Evolutionary conservation across 2,888 invertebrate species (phyloP).

Genomic region (Iphiclides podalirius): DNA sequence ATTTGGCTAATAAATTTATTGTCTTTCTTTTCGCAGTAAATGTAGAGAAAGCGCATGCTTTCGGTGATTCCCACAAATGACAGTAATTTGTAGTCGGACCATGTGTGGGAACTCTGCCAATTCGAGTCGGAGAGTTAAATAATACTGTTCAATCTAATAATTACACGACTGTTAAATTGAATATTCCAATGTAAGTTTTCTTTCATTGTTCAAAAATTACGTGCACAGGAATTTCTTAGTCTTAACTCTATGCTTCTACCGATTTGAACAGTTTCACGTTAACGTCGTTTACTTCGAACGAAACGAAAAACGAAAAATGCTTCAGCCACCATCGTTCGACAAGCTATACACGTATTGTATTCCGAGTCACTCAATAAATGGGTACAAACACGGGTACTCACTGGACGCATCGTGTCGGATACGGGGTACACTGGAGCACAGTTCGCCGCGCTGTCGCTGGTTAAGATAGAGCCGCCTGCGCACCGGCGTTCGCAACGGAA

Average conservation of each 20-base stretch:
- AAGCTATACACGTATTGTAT: too few relatives aligned
- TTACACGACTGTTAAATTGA: too few relatives aligned
- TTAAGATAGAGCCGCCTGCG: constrained; percentile 19
- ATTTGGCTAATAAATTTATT: not conserved
- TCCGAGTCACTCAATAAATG: too few relatives aligned
- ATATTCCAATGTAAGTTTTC: too few relatives aligned
- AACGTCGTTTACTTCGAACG: too few relatives aligned
- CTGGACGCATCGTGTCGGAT: constrained; percentile 61
- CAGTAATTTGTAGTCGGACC: constrained; percentile 22
- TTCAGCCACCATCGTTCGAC: too few relatives aligned
- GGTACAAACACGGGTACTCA: constrained; percentile 63
- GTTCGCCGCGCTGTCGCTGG: constrained; percentile 32
- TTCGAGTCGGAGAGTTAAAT: constrained; percentile 13
- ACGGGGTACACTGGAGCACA: constrained; percentile 29
- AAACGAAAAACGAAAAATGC: too few relatives aligned
- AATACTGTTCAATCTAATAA: too few relatives aligned
- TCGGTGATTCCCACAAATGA: constrained; percentile 18
- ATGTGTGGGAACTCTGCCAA: constrained; percentile 20
- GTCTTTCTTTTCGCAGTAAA: not conserved
- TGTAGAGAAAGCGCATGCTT: not conserved
- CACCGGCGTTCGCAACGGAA: constrained; percentile 36
- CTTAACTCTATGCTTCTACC: too few relatives aligned
- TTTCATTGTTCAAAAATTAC: too few relatives aligned
- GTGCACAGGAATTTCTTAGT: too few relatives aligned
- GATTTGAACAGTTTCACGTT: too few relatives aligned